A percentile compares a stretch with the other conserved stretches of the same genome.
Conservation (phyloP, 2,888 invertebrate genomes). For the Neoaliturus tenellus region DNA sequence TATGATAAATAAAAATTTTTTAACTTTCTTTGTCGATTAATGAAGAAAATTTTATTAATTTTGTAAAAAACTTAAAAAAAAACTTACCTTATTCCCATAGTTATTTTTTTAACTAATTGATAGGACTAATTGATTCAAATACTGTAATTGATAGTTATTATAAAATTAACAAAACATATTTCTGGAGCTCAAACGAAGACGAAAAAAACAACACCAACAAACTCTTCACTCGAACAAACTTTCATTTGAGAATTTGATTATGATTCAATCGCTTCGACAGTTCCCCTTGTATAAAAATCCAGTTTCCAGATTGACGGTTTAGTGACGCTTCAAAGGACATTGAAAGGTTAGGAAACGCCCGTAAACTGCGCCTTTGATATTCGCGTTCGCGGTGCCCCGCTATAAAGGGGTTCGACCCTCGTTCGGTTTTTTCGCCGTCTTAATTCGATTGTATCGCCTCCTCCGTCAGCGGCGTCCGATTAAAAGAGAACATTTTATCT, state of each 20-base stretch:
- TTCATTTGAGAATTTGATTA: slow-evolving; percentile 19
- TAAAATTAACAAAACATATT: no score
- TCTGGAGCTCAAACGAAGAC: no score
- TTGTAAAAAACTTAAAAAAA: no score
- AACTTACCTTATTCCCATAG: no score
- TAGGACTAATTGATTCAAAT: no score
- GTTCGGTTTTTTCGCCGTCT: slow-evolving; percentile 55
- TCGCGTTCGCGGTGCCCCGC: slow-evolving; percentile 39
- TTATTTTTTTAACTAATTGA: no score
- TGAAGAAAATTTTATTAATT: no score
- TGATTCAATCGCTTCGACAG: slow-evolving; percentile 55
- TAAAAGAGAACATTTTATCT: slow-evolving; percentile 48
- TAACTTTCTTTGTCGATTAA: no score
- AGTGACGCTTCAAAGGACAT: slow-evolving; percentile 54
- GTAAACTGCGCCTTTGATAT: slow-evolving; percentile 56
- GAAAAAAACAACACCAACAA: no score
- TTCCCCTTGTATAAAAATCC: slow-evolving; percentile 54
- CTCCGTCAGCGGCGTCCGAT: slow-evolving; percentile 26
- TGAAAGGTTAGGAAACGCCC: slow-evolving; percentile 54
- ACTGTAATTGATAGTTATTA: no score
- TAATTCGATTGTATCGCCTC: slow-evolving; percentile 55
- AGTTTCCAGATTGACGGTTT: slow-evolving; percentile 54
- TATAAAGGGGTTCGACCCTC: slow-evolving; percentile 57
- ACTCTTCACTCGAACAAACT: neutral
- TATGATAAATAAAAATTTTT: no score